Conservation (phyloP, 2,888 invertebrate genomes). For the Oeneis ivallda region DNA sequence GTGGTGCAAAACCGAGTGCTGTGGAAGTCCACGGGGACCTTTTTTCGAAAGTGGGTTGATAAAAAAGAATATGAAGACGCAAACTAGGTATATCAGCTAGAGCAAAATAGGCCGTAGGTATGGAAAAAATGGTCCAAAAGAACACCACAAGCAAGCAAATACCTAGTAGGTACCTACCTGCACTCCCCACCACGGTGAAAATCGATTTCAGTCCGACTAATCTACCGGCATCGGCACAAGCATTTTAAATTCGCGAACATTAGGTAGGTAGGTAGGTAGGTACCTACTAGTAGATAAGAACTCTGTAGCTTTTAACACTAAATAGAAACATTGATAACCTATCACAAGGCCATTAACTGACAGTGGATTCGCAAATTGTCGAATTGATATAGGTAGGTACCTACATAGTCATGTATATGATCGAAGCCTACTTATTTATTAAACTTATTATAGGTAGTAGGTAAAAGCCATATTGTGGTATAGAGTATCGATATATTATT, state of each 20-base stretch:
- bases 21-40: too few species aligned
- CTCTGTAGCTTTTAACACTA: not conserved
- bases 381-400: not conserved
- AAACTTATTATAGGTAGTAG: too few species aligned
- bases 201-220: constrained; percentile 8
- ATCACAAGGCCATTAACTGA: constrained; percentile 18
- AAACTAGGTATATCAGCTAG: too few species aligned
- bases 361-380: not conserved
- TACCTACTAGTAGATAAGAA: constrained; percentile 8
- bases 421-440: not conserved
- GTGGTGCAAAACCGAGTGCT: too few species aligned
- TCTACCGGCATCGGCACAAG: not conserved
- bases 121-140: not conserved
- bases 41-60: too few species aligned
- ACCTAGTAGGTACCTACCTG: not conserved
- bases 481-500: too few species aligned
- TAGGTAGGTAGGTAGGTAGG: constrained; percentile 1
- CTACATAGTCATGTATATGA: too few species aligned
- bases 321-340: constrained; percentile 18
- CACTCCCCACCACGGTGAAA: not conserved
- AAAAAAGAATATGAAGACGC: too few species aligned
- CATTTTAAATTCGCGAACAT: constrained; percentile 6
- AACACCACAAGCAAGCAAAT: not conserved
- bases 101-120: too few species aligned
- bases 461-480: too few species aligned